Conservation (phyloP, 2,888 invertebrate genomes). For the Eupithecia subumbrata region DNA sequence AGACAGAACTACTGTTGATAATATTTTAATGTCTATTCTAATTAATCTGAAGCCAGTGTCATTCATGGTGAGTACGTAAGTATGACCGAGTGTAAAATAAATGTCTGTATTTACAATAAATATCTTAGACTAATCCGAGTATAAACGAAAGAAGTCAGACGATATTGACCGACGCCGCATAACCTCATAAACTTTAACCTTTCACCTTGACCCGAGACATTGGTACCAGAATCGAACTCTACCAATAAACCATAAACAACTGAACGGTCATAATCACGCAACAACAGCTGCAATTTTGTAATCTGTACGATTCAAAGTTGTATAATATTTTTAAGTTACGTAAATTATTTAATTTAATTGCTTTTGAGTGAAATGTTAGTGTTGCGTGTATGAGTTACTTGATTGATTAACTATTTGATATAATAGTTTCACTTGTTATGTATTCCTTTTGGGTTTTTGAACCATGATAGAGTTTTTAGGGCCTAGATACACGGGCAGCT, state of each 20-base stretch:
- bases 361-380: constrained; percentile 15
- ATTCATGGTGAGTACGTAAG: no score
- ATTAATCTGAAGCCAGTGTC: no score
- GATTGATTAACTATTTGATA: neutral
- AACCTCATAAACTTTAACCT: neutral
- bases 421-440: neutral
- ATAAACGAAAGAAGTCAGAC: neutral
- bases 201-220: constrained; percentile 4
- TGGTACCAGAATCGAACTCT: neutral
- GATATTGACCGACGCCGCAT: constrained; percentile 1
- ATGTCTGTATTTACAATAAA: no score
- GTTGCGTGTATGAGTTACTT: constrained; percentile 21
- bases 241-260: neutral
- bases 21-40: no score
- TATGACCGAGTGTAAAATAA: no score
- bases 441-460: no score
- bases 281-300: neutral
- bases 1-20: no score
- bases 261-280: neutral
- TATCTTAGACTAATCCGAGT: no score
- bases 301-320: neutral
- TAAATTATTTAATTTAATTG: constrained; percentile 14
- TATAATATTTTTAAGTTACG: constrained; percentile 3
- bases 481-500: no score
- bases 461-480: no score